Conservation (phyloP, 2,113 vertebrate species). For the Acrocephalus kingi region DNA sequence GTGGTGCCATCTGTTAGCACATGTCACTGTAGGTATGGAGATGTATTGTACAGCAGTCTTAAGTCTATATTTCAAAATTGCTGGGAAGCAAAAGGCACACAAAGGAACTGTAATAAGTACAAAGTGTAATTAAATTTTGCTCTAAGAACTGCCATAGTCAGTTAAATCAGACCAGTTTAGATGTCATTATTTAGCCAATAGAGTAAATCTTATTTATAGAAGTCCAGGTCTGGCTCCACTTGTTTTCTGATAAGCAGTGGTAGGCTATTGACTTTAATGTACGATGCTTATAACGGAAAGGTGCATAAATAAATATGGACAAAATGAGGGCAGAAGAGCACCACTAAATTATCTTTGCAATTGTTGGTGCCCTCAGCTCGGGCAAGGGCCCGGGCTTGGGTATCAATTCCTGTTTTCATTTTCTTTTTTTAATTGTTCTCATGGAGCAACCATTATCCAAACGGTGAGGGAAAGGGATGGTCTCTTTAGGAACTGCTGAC, state of each 20-base stretch:
- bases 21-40: constrained; percentile 59
- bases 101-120: constrained; percentile 67
- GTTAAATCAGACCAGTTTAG: constrained; percentile 68
- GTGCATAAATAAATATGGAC: constrained; percentile 57
- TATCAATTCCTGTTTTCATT: constrained; percentile 50
- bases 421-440: constrained; percentile 49
- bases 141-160: constrained; percentile 71
- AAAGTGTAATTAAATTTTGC: constrained; percentile 69
- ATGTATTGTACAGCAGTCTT: constrained; percentile 46
- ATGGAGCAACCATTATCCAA: background rate
- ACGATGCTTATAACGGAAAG: constrained; percentile 11
- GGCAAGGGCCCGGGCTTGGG: background rate
- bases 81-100: constrained; percentile 61
- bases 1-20: constrained; percentile 62
- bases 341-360: constrained; percentile 30
- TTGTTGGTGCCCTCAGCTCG: background rate
- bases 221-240: constrained; percentile 64
- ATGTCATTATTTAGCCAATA: constrained; percentile 72
- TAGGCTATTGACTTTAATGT: constrained; percentile 55
- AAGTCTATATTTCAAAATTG: constrained; percentile 64
- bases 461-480: constrained; percentile 1
- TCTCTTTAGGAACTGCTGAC: constrained; percentile 23
- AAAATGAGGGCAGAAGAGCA: constrained; percentile 43
- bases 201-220: constrained; percentile 69
- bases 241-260: constrained; percentile 63